Percentiles rank a stretch among this genome's conserved stretches.
Evolutionary conservation across 2,113 vertebrate genomes (phyloP).

Genomic region (Perognathus longimembris): DNA sequence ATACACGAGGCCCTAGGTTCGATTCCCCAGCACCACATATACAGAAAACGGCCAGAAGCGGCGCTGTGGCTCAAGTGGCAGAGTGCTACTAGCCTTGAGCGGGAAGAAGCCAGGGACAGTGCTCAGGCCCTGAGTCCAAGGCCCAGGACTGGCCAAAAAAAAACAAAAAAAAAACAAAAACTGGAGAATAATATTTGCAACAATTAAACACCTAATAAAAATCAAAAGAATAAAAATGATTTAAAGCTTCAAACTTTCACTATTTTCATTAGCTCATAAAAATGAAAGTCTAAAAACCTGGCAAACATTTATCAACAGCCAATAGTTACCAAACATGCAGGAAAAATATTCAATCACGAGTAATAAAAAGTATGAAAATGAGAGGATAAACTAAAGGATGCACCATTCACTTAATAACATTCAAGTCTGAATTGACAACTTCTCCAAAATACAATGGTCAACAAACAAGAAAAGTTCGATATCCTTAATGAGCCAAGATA

Average conservation of each 20-base stretch:
- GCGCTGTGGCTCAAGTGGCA: no score
- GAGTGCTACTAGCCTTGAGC: no score
- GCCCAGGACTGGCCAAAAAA: no score
- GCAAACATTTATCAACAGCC: neutral
- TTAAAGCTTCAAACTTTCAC: neutral
- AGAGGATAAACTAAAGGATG: neutral
- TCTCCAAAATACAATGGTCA: neutral
- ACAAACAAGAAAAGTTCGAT: neutral
- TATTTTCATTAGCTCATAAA: no score
- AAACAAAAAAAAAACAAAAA: no score
- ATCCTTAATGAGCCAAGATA: conserved; percentile 6
- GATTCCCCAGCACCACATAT: no score
- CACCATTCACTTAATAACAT: neutral
- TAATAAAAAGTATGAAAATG: neutral
- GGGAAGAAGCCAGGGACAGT: no score
- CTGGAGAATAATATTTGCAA: neutral
- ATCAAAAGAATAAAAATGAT: conserved; percentile 25
- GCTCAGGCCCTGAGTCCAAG: no score
- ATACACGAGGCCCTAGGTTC: no score
- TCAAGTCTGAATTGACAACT: neutral
- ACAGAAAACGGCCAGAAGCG: no score
- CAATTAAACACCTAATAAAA: neutral
- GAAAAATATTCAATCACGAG: neutral
- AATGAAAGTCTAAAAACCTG: neutral
- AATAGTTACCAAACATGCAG: conserved; percentile 12